Evolutionary conservation across 1,140 invertebrate species (phyloP).

Genomic region (Mamestra configurata): DNA sequence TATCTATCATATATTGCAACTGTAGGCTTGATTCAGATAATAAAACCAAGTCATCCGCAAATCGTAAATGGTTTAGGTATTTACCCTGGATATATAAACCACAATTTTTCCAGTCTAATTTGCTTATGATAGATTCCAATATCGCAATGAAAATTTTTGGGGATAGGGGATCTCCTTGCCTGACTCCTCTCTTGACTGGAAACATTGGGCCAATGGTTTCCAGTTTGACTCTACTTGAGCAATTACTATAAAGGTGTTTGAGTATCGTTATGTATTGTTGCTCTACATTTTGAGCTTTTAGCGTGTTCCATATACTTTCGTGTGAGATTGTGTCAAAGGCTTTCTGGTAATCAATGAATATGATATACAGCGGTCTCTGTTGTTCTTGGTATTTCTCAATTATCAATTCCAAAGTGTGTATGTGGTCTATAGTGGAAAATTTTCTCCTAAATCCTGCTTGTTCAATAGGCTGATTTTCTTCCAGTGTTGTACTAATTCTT

Average conservation of each 20-base stretch:
- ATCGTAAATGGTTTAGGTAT: not conserved
- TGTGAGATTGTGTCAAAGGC: slow-evolving; percentile 8
- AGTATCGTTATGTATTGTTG: not conserved
- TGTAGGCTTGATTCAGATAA: too few species aligned
- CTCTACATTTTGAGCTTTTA: not conserved
- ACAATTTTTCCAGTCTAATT: not conserved
- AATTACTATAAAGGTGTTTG: not conserved
- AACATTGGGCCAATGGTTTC: not conserved
- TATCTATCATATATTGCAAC: too few species aligned
- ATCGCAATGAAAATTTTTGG: slow-evolving; percentile 38
- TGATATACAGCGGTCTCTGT: slow-evolving; percentile 30
- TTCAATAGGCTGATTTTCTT: slow-evolving; percentile 52
- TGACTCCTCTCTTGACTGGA: slow-evolving; percentile 21
- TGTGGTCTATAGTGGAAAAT: slow-evolving; percentile 52
- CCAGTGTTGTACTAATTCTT: not conserved
- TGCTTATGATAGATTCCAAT: slow-evolving; percentile 20
- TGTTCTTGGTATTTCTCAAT: slow-evolving; percentile 53
- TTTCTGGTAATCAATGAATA: slow-evolving; percentile 44
- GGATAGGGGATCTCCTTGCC: slow-evolving; percentile 32
- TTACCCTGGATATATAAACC: slow-evolving; percentile 6
- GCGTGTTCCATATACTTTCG: not conserved
- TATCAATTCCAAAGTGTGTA: slow-evolving; percentile 50
- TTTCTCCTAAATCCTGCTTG: slow-evolving; percentile 46
- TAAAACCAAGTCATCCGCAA: not conserved
- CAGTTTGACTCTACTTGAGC: not conserved